Conservation (phyloP, 2,113 vertebrate genomes). For the Pseudorectes ferrugineus region DNA sequence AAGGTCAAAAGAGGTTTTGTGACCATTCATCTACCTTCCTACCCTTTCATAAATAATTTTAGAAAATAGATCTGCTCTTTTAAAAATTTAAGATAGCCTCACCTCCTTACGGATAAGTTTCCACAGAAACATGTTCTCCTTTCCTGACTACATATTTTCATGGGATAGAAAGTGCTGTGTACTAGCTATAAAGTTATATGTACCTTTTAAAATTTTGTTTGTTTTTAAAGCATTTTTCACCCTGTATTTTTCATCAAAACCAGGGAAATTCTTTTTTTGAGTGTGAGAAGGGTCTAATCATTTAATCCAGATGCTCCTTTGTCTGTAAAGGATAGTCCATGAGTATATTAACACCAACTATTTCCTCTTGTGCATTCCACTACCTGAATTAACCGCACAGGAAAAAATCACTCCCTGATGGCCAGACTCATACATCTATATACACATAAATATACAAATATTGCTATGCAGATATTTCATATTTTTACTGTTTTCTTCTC, state of each 20-base stretch:
- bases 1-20: neutral
- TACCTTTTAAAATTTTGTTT: neutral
- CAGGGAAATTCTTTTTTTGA: neutral
- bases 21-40: neutral
- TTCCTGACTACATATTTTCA: neutral
- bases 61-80: neutral
- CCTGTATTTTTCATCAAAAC: neutral
- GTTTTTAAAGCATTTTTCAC: neutral
- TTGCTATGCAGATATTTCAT: neutral
- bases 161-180: neutral
- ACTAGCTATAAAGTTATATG: neutral
- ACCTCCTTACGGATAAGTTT: neutral
- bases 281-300: neutral
- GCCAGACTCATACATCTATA: neutral
- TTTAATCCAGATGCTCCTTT: neutral
- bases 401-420: neutral
- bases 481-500: neutral
- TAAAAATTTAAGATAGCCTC: neutral
- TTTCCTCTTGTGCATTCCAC: neutral
- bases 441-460: neutral
- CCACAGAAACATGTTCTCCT: neutral
- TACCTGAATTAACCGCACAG: neutral
- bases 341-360: neutral
- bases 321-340: neutral
- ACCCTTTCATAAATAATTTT: neutral